Evolutionary conservation across 2,888 invertebrate species (phyloP), one percentile per base, ranked within the genome.

Genomic region (Tinea trinotella): DNA sequence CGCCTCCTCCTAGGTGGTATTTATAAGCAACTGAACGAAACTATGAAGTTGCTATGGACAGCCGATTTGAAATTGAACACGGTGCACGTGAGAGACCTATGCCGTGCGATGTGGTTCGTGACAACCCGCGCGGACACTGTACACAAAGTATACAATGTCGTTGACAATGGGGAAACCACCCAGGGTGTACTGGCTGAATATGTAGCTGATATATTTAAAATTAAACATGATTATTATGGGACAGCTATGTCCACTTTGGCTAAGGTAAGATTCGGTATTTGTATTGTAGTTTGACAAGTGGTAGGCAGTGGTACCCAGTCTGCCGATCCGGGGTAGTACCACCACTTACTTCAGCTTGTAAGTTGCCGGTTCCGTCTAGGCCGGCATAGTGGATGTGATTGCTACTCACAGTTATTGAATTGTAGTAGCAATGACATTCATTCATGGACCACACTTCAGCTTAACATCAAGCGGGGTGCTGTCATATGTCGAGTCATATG

Each of bases 21-120:
- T 59, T 97, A 97, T 79, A 95, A 94, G 69, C 91, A 95, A 68
- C 85, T 96, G 22, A 90, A 91, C 34, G 95, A 97, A 77, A 93
- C 94, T 59, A 96, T 97, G 96, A 95, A 96, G 76, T 87, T 97
- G 30, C 84, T 97, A 17, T 97, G 97, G 96, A 94, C 93, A 36
- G 91, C 92, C 9, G 91, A 93, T 57, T 87, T 97, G 60, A 91
- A 90, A 67, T 89, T 95, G 83, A 95, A 96, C 78, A 97, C 97
- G 0, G 91, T 97, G 18, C 95, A 97, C 72, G 94, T 96, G 0
- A 73, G 81, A 15, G 97, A 97, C 78, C 88, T 95, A n/a, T 93
- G 92, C 67, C 87, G 91, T 54, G 96, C 95, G 0, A 88, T 93
- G 57, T 94, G 94, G 93, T 89, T 90, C 59, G 82, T 96, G 17